Percentiles rank a stretch among this genome's conserved stretches.
phyloP scores from a whole-genome alignment of 2,888 invertebrate species.

The Exephanes ischioxanthus region DNA sequence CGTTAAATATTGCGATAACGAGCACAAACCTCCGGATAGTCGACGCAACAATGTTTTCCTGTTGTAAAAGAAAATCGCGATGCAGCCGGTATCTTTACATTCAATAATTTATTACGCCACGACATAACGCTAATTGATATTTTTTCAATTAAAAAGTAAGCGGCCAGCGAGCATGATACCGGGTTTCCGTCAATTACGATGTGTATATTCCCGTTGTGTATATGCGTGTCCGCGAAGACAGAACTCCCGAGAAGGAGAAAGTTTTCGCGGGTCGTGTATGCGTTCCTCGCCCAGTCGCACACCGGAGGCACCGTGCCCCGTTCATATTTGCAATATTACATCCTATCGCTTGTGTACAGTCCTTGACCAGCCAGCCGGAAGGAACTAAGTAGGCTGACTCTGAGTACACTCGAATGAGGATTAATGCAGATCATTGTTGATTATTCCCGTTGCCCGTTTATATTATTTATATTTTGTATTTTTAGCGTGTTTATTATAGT shows the following conservation, averaged over 20 bases:
- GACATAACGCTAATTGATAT: slow-evolving; percentile 48
- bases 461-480: no score
- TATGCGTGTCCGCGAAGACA: background rate
- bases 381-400: no score
- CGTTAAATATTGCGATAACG: background rate
- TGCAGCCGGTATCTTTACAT: slow-evolving; percentile 39
- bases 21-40: background rate
- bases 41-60: slow-evolving; percentile 11
- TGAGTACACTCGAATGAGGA: background rate
- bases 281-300: slow-evolving; percentile 13
- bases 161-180: slow-evolving; percentile 75
- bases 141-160: slow-evolving; percentile 73
- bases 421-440: background rate
- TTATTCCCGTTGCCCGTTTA: background rate
- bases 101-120: slow-evolving; percentile 57
- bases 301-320: slow-evolving; percentile 7
- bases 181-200: slow-evolving; percentile 76
- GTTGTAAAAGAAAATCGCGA: slow-evolving; percentile 3
- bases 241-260: slow-evolving; percentile 72
- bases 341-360: slow-evolving; percentile 25
- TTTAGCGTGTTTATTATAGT: no score
- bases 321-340: slow-evolving; percentile 12
- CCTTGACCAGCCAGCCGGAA: background rate
- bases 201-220: slow-evolving; percentile 45
- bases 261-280: slow-evolving; percentile 65